Conservation (phyloP, 92 coral and sea anemone species). For the Parazoanthus darwini region DNA sequence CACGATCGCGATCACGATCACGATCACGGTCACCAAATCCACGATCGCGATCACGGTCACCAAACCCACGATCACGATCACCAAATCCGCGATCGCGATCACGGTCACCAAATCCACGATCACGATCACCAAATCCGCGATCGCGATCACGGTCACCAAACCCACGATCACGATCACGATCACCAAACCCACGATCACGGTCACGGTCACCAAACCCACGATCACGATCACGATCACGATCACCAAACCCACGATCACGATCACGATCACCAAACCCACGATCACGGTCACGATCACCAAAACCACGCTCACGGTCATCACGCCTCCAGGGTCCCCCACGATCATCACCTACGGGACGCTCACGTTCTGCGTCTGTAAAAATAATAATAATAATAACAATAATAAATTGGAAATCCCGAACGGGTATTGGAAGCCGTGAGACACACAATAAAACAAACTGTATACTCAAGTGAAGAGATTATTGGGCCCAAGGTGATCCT, state of each 20-base stretch:
- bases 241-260: conserved; percentile 60
- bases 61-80: conserved; percentile 28
- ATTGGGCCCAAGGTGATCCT: too few relatives aligned
- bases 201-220: conserved; percentile 50
- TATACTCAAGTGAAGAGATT: too few relatives aligned
- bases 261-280: conserved; percentile 67
- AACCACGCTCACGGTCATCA: conserved; percentile 61
- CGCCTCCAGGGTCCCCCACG: conserved; percentile 61
- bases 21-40: conserved; percentile 71
- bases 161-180: conserved; percentile 20
- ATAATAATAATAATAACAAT: too few relatives aligned
- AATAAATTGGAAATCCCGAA: too few relatives aligned
- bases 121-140: conserved; percentile 7
- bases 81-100: conserved; percentile 26
- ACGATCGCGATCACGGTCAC: conserved; percentile 53
- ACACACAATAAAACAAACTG: too few relatives aligned
- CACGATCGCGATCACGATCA: neutral
- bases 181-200: conserved; percentile 14
- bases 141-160: conserved; percentile 18
- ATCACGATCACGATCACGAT: conserved; percentile 45
- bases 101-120: conserved; percentile 5
- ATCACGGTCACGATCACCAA: conserved; percentile 58
- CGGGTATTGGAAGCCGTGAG: too few relatives aligned
- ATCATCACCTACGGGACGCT: conserved; percentile 55
- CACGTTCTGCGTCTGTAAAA: conserved; percentile 39